Evolutionary conservation across 2,888 invertebrate species (phyloP), one percentile per base, ranked within the genome.

Genomic region (Dryomyza anilis): DNA sequence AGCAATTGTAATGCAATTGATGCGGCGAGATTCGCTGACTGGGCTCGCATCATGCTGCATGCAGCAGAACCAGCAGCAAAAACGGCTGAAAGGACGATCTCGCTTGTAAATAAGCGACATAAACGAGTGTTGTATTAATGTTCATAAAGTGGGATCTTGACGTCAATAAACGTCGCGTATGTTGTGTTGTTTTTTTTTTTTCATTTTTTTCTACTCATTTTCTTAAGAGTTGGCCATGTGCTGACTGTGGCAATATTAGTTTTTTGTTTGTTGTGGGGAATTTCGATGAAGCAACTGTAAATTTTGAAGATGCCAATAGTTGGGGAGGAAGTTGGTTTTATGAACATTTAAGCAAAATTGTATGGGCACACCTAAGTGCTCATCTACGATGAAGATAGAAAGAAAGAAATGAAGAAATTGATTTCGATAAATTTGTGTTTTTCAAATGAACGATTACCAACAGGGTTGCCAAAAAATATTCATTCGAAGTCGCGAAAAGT

Each of bases 51-150:
- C 7, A 12, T 6, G 14, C n/a, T 39, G 27, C 16, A 27, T 55
- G 55, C 36, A 61, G 61, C 39, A 50, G 53, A 53, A 33, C 43
- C 46, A 46, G 48, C 45, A 43, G 53, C 36, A 55, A 50, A 48
- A 61, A 46, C 29, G 52, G 55, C 58, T 52, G 50, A 45, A 64
- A 67, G 69, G 70, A 67, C 66, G 66, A 62, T 65, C 52, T 66
- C 64, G 74, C 78, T 78, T 80, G 79, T 79, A 78, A 76, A 77
- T 78, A 79, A 78, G 78, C 79, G 78, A 76, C 80, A 76, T 79
- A 79, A 79, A 79, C 78, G 81, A 78, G 80, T 80, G 79, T 79
- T 79, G 79, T 76, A 78, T 79, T 79, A 79, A 79, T 80, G 80
- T 79, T 80, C 80, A 76, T 78, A 80, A 78, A 76, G 80, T 79